Base-by-base conservation (phyloP, 2,113 vertebrate species). In the Pedionomus torquatus region DNA sequence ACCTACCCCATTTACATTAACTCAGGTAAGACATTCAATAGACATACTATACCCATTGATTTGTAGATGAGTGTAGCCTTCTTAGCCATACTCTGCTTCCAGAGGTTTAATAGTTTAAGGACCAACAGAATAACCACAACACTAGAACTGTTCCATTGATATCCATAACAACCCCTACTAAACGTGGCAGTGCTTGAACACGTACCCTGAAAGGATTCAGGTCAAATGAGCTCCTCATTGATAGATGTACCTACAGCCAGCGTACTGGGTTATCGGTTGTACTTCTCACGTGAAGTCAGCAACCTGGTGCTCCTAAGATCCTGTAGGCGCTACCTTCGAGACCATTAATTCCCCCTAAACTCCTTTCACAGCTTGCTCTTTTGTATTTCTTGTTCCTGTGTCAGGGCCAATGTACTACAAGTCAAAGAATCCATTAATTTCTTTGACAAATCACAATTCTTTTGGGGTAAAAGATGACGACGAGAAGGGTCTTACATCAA, bases 181-280 rank as follows among this genome's bases (percentile, higher is more conserved):
- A 87, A 65, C 18, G n/a, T 0, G 0, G 2, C 1, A 3, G 14
- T 44, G 39, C 20, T 70, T 26, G 64, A 64, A 66, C 41, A 41
- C 1, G 0, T 7, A 8, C 15, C 16, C 9, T 65, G 24, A 70
- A 39, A 33, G 35, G 20, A 60, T 8, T 39, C 8, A 9, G 33
- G 16, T 71, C 26, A 88, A 61, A 76, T 41, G 20, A 51, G 39
- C 28, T 90, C 17, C 51, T 65, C 20, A 23, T 70, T 83, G 76
- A 35, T 76, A 25, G 5, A 44, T 0, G 1, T 26, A 33, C 10
- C 51, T 55, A 21, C 51, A 57, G 46, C 7, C 31, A 41, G 0
- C 1, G 2, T 26, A 30, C 11, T 25, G 35, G 24, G 8, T 51
- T 35, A 33, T 33, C 55, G 81, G 30, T 52, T 31, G 13, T 23